A percentile compares a stretch with the other conserved stretches of the same genome.
phyloP scores from a whole-genome alignment of 2,888 invertebrate species.

The Nephrocerus scutellatus region DNA sequence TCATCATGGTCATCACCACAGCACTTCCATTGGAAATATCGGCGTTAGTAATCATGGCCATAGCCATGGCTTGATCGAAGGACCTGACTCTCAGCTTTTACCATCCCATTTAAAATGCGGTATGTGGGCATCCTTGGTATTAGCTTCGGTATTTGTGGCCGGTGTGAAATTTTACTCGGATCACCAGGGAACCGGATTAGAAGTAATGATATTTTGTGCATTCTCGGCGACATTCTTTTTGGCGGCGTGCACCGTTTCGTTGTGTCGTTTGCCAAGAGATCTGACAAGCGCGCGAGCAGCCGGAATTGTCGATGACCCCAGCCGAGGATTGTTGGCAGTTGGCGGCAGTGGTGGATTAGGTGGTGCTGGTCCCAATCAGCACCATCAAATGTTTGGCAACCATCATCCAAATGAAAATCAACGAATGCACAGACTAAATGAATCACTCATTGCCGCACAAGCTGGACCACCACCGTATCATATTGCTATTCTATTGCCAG shows the following conservation, averaged over 20 bases:
- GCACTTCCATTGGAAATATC: constrained; percentile 8
- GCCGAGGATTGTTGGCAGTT: constrained; percentile 17
- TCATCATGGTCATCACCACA: constrained; percentile 22
- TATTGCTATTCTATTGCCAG: constrained; percentile 70
- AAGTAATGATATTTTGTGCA: constrained; percentile 58
- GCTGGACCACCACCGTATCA: constrained; percentile 70
- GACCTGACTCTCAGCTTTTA: constrained; percentile 35
- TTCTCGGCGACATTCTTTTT: constrained; percentile 58
- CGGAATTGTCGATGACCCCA: constrained; percentile 24
- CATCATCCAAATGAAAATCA: constrained; percentile 13
- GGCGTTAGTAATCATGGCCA: constrained; percentile 12
- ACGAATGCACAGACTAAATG: constrained; percentile 17
- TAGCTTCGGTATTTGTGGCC: constrained; percentile 63
- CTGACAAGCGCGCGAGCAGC: constrained; percentile 29
- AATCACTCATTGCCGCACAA: constrained; percentile 25
- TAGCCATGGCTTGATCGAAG: constrained; percentile 28
- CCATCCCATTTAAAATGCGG: constrained; percentile 59
- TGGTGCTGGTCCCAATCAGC: constrained; percentile 9
- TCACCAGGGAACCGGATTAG: constrained; percentile 55
- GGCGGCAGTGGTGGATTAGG: constrained; percentile 25
- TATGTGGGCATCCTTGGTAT: constrained; percentile 64
- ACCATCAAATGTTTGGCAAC: constrained; percentile 14
- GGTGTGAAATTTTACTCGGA: constrained; percentile 69
- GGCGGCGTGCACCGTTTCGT: constrained; percentile 57
- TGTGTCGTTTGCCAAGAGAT: constrained; percentile 52